Conservation (phyloP, 1,140 invertebrate species). For the Acromyrmex echinatior region DNA sequence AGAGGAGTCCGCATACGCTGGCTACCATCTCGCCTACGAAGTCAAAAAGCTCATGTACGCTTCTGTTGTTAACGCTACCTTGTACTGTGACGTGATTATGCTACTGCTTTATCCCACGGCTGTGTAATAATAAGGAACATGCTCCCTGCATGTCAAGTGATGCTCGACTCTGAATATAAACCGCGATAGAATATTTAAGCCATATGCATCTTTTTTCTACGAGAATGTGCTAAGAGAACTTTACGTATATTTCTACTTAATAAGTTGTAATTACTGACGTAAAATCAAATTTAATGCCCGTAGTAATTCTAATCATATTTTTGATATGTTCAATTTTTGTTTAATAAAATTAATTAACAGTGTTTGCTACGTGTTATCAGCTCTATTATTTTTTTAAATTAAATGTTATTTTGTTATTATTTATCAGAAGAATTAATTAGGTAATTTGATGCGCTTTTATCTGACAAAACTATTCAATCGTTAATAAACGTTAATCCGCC, state of each 20-base stretch:
- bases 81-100: slow-evolving; percentile 67
- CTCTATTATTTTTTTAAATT: neutral
- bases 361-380: neutral
- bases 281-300: neutral
- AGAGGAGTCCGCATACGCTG: slow-evolving; percentile 96
- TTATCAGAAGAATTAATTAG: neutral
- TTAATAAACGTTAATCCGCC: neutral
- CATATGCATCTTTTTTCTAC: neutral
- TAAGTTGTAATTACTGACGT: neutral
- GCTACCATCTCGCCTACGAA: slow-evolving; percentile 99
- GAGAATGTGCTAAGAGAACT: neutral
- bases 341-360: neutral
- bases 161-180: slow-evolving; percentile 1
- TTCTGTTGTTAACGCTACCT: slow-evolving; percentile 87
- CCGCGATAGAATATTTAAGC: neutral
- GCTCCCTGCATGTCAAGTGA: slow-evolving; percentile 33
- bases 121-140: slow-evolving; percentile 41
- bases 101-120: slow-evolving; percentile 13
- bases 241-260: neutral
- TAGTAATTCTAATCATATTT: neutral
- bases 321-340: slow-evolving; percentile 1
- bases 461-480: neutral
- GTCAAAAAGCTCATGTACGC: slow-evolving; percentile 99
- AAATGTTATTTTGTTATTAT: neutral
- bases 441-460: neutral